phyloP scores from a whole-genome alignment of 2,113 vertebrate species.

The Alligator mississippiensis region DNA sequence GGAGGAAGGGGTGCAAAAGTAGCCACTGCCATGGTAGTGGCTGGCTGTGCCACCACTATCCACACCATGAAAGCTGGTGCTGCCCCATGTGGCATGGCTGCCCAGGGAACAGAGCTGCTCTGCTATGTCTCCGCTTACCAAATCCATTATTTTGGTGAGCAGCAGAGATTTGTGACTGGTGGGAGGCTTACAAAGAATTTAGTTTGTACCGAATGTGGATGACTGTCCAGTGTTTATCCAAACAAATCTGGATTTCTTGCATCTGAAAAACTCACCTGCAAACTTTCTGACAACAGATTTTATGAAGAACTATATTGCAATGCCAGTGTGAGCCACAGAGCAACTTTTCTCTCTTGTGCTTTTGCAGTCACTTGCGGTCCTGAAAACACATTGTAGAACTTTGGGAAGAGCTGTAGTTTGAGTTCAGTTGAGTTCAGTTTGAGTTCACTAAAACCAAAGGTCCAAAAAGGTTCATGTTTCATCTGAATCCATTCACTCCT shows the following conservation, averaged over 20 bases:
- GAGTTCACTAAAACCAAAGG: neutral
- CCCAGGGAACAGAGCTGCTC: too few species aligned
- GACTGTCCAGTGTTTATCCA: neutral
- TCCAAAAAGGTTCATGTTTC: neutral
- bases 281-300: neutral
- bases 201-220: neutral
- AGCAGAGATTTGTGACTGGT: neutral
- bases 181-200: neutral
- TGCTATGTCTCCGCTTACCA: too few species aligned
- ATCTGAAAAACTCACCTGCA: neutral
- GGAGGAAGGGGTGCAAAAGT: too few species aligned
- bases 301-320: neutral
- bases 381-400: neutral
- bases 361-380: neutral
- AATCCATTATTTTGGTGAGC: neutral
- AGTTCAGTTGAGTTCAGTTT: neutral
- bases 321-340: neutral
- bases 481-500: neutral
- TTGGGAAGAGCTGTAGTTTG: neutral
- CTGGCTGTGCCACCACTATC: too few species aligned
- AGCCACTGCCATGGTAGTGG: too few species aligned
- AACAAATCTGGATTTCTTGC: neutral
- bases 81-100: too few species aligned
- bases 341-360: neutral
- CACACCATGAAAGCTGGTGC: too few species aligned